These are phyloP conservation scores for Gallinago solitaria DNA, from an alignment of 2,797 vertebrate species.

Conservation along the genomic window DNA sequence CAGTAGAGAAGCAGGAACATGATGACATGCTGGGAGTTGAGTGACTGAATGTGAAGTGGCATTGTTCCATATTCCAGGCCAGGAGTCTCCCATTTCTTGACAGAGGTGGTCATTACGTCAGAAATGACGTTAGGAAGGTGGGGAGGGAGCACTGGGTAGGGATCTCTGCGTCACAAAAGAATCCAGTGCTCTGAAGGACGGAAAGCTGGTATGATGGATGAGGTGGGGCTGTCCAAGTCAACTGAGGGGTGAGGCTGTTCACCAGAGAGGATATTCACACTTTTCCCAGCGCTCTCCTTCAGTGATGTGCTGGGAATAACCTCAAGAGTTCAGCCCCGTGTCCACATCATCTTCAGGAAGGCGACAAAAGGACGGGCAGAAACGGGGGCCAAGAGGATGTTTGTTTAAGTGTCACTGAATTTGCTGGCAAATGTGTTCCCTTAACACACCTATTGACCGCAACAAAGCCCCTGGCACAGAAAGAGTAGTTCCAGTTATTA, in stretches of 20 bases:
- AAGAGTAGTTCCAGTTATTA: background rate
- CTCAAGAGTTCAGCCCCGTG: background rate
- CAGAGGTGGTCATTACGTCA: background rate
- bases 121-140: background rate
- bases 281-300: background rate
- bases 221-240: background rate
- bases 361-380: conserved; percentile 50
- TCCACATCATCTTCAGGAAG: conserved; percentile 63
- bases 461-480: background rate
- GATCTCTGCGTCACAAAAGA: background rate
- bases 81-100: background rate
- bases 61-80: background rate
- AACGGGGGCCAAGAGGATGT: conserved; percentile 55
- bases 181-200: background rate
- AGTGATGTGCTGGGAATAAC: conserved; percentile 50
- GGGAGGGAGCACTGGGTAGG: background rate
- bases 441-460: background rate
- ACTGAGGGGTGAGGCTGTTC: background rate
- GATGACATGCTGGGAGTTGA: background rate
- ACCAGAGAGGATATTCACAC: conserved; percentile 29
- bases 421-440: background rate
- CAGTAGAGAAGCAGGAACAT: rapidly evolving
- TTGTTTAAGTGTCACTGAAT: conserved; percentile 34
- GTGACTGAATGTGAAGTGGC: background rate
- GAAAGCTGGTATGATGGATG: conserved; percentile 2